Evolutionary conservation across 2,113 vertebrate genomes (phyloP), one percentile per base, ranked within the genome.

Genomic region (Urocolius indicus): DNA sequence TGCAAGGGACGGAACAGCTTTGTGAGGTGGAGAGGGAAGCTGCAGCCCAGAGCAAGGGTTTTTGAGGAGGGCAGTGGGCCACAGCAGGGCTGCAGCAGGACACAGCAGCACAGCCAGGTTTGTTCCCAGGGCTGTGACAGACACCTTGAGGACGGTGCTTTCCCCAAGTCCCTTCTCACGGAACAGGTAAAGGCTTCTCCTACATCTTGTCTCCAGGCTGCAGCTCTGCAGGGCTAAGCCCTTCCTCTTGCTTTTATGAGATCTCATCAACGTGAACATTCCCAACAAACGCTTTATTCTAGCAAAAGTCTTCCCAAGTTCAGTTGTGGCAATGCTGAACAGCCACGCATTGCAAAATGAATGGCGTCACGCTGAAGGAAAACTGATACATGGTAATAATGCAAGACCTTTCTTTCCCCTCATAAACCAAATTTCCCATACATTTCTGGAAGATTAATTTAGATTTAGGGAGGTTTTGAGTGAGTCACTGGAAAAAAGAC

Each of bases 361-460:
- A 87, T 77, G 75, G 83, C 93, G 74, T 93, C 76, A 84, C 2
- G 0, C 88, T 67, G 90, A 92, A 49, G 38, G 61, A 91, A 92
- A 80, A 87, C 72, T 78, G 88, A 95, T 77, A 89, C 81, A 75
- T 7, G 49, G 85, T 89, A 94, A 90, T 94, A 95, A 95, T 11
- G 54, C 62, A 87, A 96, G 80, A 83, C 69, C 71, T 72, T 89
- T 79, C 87, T 92, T 92, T 71, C 73, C 89, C 81, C 67, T 95
- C 94, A 95, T 95, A 95, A 95, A 94, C 87, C 77, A 94, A 65
- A 95, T 73, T 95, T 95, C 81, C 81, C 62, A 62, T 85, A 84
- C 36, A 87, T 95, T 96, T 94, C 92, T 92, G 87, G 75, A 84
- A 95, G 91, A 92, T 91, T 96, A 95, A 91, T 91, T 96, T 91